Percentiles rank a stretch among this genome's conserved stretches.
phyloP scores from a whole-genome alignment of 2,797 vertebrate genomes.

The Acridotheres tristis region DNA sequence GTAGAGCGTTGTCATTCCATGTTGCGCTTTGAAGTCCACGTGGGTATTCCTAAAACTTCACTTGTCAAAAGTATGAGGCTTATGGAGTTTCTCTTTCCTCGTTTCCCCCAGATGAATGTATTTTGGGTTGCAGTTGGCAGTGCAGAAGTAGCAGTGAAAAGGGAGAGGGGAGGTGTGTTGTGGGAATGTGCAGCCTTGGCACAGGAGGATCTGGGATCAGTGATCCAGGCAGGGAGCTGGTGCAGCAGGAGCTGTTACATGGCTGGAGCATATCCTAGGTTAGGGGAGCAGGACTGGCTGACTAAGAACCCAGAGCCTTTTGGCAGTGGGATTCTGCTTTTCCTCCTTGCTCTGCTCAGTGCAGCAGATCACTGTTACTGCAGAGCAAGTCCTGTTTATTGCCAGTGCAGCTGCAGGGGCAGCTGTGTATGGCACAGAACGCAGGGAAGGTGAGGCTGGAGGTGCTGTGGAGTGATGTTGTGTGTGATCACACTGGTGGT shows the following conservation, averaged over 20 bases:
- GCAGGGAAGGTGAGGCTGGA: not conserved
- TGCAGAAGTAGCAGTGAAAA: not conserved
- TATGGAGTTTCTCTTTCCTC: not conserved
- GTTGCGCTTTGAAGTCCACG: accelerated
- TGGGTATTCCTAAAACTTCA: not conserved
- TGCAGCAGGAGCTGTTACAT: not conserved
- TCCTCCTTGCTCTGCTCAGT: not conserved
- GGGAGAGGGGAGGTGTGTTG: not conserved
- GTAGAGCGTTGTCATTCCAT: not conserved
- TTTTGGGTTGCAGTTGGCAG: not conserved
- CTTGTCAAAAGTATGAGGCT: not conserved
- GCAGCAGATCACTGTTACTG: not conserved
- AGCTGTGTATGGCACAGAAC: not conserved
- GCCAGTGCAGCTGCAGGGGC: not conserved
- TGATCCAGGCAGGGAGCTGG: not conserved
- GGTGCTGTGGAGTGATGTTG: accelerated
- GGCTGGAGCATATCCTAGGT: not conserved
- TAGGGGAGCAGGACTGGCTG: not conserved
- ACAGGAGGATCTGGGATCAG: not conserved
- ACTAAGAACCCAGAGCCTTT: not conserved
- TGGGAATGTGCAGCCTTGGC: not conserved
- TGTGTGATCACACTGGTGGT: not conserved
- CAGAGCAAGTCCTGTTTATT: not conserved
- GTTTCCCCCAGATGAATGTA: accelerated
- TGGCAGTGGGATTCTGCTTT: not conserved